Evolutionary conservation across 2,113 vertebrate species (phyloP).

Genomic region (Sardina pilchardus): DNA sequence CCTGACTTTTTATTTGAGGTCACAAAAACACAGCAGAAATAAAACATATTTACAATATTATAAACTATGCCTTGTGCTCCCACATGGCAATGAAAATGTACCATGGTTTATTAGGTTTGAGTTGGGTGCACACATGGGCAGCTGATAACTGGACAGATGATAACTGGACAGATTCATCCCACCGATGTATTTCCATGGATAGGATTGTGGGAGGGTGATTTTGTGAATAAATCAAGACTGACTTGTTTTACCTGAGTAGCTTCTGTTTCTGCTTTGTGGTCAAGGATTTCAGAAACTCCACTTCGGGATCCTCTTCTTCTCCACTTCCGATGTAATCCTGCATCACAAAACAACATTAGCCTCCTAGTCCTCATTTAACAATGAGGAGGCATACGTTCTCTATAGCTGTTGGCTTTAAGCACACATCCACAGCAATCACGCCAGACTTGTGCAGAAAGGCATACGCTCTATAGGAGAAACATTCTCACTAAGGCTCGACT

Average conservation of each 20-base stretch:
- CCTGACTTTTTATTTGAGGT: neutral
- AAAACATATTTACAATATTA: neutral
- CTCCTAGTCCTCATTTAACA: neutral
- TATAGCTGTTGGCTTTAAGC: neutral
- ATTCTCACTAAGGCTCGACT: neutral
- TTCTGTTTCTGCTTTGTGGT: slow-evolving; percentile 96
- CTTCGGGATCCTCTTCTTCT: slow-evolving; percentile 94
- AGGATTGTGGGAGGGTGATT: neutral
- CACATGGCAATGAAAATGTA: neutral
- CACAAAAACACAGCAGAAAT: neutral
- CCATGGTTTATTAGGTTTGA: neutral
- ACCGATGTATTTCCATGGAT: neutral
- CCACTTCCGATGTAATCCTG: slow-evolving; percentile 93
- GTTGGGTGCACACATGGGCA: neutral
- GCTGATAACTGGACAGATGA: too few relatives aligned
- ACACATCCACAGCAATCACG: neutral
- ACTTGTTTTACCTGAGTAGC: slow-evolving; percentile 81
- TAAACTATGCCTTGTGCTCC: neutral
- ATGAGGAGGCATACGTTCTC: neutral
- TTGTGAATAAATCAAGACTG: neutral
- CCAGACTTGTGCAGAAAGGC: neutral
- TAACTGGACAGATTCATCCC: too few relatives aligned
- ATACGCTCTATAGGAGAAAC: neutral
- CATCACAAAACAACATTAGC: slow-evolving; percentile 30
- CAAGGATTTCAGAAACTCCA: slow-evolving; percentile 95